A percentile compares a stretch with the other conserved stretches of the same genome.
Conservation (phyloP, 1,140 invertebrate genomes). For the Scaptomyza graminum region DNA sequence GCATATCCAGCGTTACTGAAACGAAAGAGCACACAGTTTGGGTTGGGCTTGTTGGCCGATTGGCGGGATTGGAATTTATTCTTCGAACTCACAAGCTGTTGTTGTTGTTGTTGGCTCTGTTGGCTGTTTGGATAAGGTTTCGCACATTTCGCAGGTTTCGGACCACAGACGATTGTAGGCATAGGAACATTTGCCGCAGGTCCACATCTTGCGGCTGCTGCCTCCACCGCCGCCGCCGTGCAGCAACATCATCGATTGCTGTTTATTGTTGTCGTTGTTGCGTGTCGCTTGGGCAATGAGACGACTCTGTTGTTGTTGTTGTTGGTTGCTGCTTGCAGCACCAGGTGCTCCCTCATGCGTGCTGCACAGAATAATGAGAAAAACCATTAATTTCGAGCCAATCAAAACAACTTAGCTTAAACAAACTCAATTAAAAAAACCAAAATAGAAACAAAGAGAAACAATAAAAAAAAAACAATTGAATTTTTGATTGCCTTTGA, state of each 20-base stretch:
- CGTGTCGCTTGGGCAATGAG: slow-evolving; percentile 51
- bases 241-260: slow-evolving; percentile 55
- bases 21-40: too few relatives aligned
- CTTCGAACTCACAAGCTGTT: slow-evolving; percentile 6
- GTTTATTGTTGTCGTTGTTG: slow-evolving; percentile 76
- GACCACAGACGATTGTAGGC: slow-evolving; percentile 93
- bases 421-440: too few relatives aligned
- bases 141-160: slow-evolving; percentile 91
- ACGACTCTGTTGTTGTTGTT: slow-evolving; percentile 15
- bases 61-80: too few relatives aligned
- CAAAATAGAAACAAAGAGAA: slow-evolving; percentile 1
- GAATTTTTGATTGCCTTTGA: too few relatives aligned
- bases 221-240: slow-evolving; percentile 45
- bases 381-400: neutral
- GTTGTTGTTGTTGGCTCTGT: slow-evolving; percentile 6
- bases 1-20: slow-evolving; percentile 18
- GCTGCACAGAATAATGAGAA: slow-evolving; percentile 14
- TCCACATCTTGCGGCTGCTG: slow-evolving; percentile 89
- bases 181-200: slow-evolving; percentile 93
- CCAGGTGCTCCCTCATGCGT: slow-evolving; percentile 48
- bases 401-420: slow-evolving; percentile 6
- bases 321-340: slow-evolving; percentile 8
- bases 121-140: slow-evolving; percentile 85
- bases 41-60: too few relatives aligned
- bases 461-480: too few relatives aligned